Percentiles rank a stretch among this genome's conserved stretches.
Conservation (phyloP, 2,797 vertebrate genomes). For the Neosilurus hyrtlii region DNA sequence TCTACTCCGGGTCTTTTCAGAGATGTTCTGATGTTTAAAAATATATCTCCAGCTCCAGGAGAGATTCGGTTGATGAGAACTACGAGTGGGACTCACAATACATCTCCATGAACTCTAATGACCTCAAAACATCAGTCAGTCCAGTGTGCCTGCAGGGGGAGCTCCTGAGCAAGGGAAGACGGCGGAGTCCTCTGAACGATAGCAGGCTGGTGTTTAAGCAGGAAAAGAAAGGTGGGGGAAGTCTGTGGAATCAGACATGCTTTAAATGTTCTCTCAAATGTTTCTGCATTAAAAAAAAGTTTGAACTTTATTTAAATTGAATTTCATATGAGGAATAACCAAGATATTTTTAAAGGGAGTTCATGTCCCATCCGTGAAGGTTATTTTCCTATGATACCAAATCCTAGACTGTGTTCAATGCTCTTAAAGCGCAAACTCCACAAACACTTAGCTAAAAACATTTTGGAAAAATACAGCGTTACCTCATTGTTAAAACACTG, state of each 20-base stretch:
- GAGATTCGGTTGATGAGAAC: constrained; percentile 88
- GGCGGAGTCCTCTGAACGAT: constrained; percentile 19
- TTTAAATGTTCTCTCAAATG: not conserved
- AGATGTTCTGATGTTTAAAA: not conserved
- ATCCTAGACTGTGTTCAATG: not conserved
- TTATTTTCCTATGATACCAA: not conserved
- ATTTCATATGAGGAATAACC: no score
- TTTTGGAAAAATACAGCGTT: no score
- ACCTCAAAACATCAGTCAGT: constrained; percentile 66
- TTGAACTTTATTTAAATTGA: not conserved
- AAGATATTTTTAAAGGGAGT: not conserved
- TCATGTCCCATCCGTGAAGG: not conserved
- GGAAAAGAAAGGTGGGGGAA: constrained; percentile 67
- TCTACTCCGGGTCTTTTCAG: not conserved
- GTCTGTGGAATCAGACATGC: not conserved
- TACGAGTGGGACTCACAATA: constrained; percentile 90
- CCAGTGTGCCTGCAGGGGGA: constrained; percentile 39
- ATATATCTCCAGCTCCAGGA: constrained; percentile 70
- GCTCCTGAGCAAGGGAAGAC: constrained; percentile 28
- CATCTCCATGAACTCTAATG: constrained; percentile 72
- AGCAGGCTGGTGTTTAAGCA: constrained; percentile 58
- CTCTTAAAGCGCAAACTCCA: not conserved
- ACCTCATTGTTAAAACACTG: not conserved
- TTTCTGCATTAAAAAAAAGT: not conserved
- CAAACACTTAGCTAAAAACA: not conserved